phyloP scores from a whole-genome alignment of 2,797 vertebrate genomes.

The Xenops minutus region DNA sequence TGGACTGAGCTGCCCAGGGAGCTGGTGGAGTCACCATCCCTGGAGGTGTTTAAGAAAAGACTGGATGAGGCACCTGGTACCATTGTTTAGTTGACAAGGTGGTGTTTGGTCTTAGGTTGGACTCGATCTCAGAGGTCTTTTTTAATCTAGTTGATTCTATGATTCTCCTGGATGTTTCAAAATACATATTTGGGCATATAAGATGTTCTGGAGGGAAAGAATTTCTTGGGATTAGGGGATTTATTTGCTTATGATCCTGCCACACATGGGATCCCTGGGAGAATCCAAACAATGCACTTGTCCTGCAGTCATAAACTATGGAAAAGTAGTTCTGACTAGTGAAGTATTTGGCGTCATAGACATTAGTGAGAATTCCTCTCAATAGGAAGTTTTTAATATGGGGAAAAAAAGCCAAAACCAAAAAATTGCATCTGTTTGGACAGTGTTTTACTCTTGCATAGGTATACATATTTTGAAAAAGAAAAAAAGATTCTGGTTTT shows the following conservation, averaged over 20 bases:
- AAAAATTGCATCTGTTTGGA: background rate
- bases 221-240: background rate
- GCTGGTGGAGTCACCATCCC: background rate
- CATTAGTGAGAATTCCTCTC: background rate
- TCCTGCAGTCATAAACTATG: background rate
- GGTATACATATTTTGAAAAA: background rate
- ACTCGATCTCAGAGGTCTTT: background rate
- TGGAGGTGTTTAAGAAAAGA: background rate
- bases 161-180: background rate
- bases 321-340: background rate
- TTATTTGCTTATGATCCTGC: background rate
- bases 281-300: accelerated
- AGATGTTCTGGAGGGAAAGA: background rate
- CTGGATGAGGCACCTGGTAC: background rate
- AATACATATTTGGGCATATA: background rate
- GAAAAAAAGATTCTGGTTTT: background rate
- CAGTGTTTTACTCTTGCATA: background rate
- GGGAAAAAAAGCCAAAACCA: background rate
- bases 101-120: background rate
- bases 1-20: background rate
- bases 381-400: background rate
- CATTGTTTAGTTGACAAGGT: background rate
- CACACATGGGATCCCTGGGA: background rate
- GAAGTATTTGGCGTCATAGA: background rate
- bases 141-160: background rate